A percentile compares a stretch with the other conserved stretches of the same genome.
Conservation (phyloP, 2,797 vertebrate species). For the Enteromius thamalakanensis region DNA sequence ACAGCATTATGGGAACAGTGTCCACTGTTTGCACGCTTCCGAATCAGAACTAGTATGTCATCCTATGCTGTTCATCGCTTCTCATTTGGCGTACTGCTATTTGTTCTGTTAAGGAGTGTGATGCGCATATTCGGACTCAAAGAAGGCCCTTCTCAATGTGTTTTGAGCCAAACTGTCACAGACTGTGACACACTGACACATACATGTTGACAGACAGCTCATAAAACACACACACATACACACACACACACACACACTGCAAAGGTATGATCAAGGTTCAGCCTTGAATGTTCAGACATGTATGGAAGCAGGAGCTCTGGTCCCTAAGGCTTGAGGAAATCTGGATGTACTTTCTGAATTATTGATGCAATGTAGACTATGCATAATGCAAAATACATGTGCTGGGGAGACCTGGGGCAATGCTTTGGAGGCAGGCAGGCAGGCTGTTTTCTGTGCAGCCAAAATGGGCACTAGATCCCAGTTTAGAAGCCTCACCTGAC, state of each 20-base stretch:
- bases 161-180: not conserved
- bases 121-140: not conserved
- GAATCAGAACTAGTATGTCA: not conserved
- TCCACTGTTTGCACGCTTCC: not conserved
- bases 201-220: slow-evolving; percentile 37
- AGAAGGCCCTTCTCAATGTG: not conserved
- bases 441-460: slow-evolving; percentile 39
- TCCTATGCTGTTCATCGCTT: not conserved
- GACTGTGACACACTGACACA: slow-evolving; percentile 36
- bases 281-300: slow-evolving; percentile 66
- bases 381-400: slow-evolving; percentile 69
- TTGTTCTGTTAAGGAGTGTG: not conserved
- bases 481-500: slow-evolving; percentile 54
- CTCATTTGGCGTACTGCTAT: not conserved
- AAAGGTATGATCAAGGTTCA: slow-evolving; percentile 61
- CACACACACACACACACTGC: slow-evolving; percentile 25
- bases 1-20: not conserved
- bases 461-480: slow-evolving; percentile 54
- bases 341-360: slow-evolving; percentile 69
- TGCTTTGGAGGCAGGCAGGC: slow-evolving; percentile 51
- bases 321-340: slow-evolving; percentile 64
- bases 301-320: slow-evolving; percentile 58
- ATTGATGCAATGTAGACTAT: slow-evolving; percentile 71
- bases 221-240: slow-evolving; percentile 41
- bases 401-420: slow-evolving; percentile 57